These are phyloP conservation scores for Paracanthobrama guichenoti DNA, from an alignment of 2,113 vertebrate genomes.

Conservation along the genomic window DNA sequence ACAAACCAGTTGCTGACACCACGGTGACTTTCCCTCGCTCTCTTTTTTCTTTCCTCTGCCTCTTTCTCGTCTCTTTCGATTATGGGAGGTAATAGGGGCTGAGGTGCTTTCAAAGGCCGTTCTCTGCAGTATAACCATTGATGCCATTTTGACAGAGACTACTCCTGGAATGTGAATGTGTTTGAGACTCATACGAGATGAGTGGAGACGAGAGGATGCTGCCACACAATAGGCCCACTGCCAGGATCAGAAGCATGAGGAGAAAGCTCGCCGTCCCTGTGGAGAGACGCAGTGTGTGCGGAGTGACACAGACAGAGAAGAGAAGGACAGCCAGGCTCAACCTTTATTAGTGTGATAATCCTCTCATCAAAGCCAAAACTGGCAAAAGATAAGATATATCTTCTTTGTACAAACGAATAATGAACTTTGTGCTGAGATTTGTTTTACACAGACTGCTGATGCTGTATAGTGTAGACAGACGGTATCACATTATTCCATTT, in stretches of 20 bases:
- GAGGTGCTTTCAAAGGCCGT: constrained; percentile 32
- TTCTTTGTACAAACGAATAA: background rate
- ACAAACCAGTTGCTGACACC: constrained; percentile 40
- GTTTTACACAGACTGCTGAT: background rate
- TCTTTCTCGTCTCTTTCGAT: constrained; percentile 19
- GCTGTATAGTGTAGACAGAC: background rate
- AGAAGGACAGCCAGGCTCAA: constrained; percentile 34
- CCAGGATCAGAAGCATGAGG: constrained; percentile 13
- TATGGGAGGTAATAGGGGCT: constrained; percentile 31
- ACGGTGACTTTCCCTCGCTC: constrained; percentile 23
- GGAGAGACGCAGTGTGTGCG: constrained; percentile 3
- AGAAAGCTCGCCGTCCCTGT: constrained; percentile 10
- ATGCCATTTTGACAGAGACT: constrained; percentile 40
- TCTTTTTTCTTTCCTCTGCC: background rate
- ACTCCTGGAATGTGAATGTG: constrained; percentile 40
- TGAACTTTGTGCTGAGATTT: background rate
- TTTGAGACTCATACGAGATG: constrained; percentile 33
- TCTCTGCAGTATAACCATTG: constrained; percentile 17
- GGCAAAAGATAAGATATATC: background rate
- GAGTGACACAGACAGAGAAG: constrained; percentile 33
- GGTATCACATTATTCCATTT: background rate
- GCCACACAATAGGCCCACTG: background rate
- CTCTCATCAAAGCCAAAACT: constrained; percentile 33
- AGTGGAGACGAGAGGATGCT: constrained; percentile 17
- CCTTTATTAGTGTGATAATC: constrained; percentile 49